A percentile compares a stretch with the other conserved stretches of the same genome.
Conservation (phyloP, 2,113 vertebrate species). For the Thermophis baileyi region DNA sequence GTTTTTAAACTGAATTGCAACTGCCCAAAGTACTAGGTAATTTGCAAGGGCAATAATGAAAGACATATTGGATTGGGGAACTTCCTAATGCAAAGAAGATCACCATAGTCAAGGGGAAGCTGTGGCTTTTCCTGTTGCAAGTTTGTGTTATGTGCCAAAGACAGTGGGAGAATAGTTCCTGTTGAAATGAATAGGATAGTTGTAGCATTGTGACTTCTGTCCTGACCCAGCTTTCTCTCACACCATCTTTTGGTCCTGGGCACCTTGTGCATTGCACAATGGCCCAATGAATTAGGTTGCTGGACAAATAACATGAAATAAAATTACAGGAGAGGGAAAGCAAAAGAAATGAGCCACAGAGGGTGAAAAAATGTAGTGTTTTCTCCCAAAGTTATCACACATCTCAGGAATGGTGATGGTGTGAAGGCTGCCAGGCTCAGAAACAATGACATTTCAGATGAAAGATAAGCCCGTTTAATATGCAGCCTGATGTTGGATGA, state of each 20-base stretch:
- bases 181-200: background rate
- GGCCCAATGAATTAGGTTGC: background rate
- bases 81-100: background rate
- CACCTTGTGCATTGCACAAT: background rate
- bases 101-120: background rate
- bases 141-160: background rate
- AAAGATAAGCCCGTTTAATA: fast-evolving
- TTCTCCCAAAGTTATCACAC: background rate
- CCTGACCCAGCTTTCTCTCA: background rate
- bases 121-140: background rate
- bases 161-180: background rate
- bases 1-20: background rate
- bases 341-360: background rate
- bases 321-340: background rate
- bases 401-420: background rate
- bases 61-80: background rate
- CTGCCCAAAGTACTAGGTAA: background rate
- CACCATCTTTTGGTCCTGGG: background rate
- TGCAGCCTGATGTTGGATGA: background rate
- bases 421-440: background rate
- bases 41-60: background rate
- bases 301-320: background rate
- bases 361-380: background rate
- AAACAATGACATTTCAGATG: background rate
- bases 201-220: background rate